Percentiles rank a stretch among this genome's conserved stretches.
phyloP scores from a whole-genome alignment of 2,113 vertebrate genomes.

The Atherinomorus stipes region DNA sequence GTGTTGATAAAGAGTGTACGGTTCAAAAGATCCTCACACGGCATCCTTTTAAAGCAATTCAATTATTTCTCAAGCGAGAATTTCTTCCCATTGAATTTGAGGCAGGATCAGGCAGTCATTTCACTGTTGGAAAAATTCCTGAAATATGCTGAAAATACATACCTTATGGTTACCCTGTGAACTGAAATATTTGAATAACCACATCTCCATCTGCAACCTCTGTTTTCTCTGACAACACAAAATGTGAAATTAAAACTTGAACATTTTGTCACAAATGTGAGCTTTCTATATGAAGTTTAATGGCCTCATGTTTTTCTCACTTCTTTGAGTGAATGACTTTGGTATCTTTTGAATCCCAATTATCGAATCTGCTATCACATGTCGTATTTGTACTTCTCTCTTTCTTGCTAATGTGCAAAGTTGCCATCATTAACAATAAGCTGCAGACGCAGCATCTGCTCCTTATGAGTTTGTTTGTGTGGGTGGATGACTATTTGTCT shows the following conservation, averaged over 20 bases:
- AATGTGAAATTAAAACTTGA: conserved; percentile 3
- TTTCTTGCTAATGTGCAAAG: conserved; percentile 23
- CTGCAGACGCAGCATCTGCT: conserved; percentile 51
- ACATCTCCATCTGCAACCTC: not conserved
- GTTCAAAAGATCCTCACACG: conserved; percentile 21
- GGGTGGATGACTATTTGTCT: conserved; percentile 40
- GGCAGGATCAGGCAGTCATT: not conserved
- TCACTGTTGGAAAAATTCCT: too few relatives aligned
- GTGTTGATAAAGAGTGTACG: conserved; percentile 14
- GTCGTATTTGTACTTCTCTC: conserved; percentile 1
- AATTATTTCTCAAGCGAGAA: not conserved
- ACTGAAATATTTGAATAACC: not conserved
- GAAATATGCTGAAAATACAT: not conserved
- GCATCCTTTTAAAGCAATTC: not conserved
- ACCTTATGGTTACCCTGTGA: not conserved
- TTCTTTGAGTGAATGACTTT: not conserved
- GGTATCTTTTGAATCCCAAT: not conserved
- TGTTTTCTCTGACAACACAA: not conserved
- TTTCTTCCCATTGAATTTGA: too few relatives aligned
- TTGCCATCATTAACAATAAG: conserved; percentile 17
- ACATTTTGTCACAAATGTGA: too few relatives aligned
- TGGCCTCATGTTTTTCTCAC: not conserved
- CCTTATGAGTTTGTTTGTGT: conserved; percentile 14
- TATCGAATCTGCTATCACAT: conserved; percentile 5
- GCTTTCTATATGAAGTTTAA: not conserved